phyloP scores from a whole-genome alignment of 2,797 vertebrate species.

The Neosilurus mollespiculum region DNA sequence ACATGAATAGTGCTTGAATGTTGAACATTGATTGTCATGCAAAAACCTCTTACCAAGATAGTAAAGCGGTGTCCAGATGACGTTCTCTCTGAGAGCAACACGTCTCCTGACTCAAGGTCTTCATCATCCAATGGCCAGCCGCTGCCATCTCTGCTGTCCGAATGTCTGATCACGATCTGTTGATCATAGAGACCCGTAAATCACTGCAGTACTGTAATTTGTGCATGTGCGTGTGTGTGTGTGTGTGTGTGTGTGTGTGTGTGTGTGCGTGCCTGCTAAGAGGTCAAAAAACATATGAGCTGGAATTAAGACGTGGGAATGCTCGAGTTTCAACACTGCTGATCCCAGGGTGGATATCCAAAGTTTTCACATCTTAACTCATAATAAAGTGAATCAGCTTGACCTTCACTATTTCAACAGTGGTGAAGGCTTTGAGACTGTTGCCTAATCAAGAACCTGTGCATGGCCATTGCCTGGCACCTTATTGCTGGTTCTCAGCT shows the following conservation, averaged over 20 bases:
- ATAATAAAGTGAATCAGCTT: conserved; percentile 29
- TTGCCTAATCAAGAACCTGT: conserved; percentile 34
- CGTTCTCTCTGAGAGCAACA: conserved; percentile 66
- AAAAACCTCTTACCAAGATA: conserved; percentile 69
- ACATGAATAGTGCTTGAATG: not conserved
- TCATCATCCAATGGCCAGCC: conserved; percentile 79
- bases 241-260: not conserved
- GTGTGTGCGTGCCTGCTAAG: conserved; percentile 50
- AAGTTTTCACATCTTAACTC: conserved; percentile 58
- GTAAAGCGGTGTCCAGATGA: conserved; percentile 53
- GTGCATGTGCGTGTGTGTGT: not conserved
- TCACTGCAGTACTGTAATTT: not conserved
- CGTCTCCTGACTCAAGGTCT: conserved; percentile 82
- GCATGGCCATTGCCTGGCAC: not conserved
- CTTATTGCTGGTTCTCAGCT: conserved; percentile 16
- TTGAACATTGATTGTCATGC: not conserved
- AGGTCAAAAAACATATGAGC: conserved; percentile 52
- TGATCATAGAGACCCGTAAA: conserved; percentile 44
- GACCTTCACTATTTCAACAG: conserved; percentile 20
- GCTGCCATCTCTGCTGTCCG: conserved; percentile 80
- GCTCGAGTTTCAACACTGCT: conserved; percentile 56
- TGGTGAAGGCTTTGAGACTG: conserved; percentile 25
- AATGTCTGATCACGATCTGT: conserved; percentile 85
- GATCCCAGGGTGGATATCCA: conserved; percentile 44
- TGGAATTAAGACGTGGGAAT: conserved; percentile 64